Evolutionary conservation across 2,888 invertebrate species (phyloP), one percentile per base, ranked within the genome.

Genomic region (Therioaphis trifolii): DNA sequence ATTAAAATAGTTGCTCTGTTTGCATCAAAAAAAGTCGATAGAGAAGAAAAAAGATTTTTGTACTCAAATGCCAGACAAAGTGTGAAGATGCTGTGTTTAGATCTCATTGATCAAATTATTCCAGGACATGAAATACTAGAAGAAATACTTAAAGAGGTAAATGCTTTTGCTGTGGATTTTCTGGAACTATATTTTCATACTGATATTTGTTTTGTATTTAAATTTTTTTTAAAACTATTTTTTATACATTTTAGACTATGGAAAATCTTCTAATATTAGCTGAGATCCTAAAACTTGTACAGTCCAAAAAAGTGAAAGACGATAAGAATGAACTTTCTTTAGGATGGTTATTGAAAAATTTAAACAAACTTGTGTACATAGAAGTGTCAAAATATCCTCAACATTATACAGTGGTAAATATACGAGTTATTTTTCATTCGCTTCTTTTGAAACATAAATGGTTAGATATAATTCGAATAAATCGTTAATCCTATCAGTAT

Each of bases 311-410:
- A 74, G 71, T 74, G 7, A 89, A 3, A 86, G 87, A 0, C 89
- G 89, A 58, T 88, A 88, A n/a, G 86, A 87, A 72, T 87, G 88
- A 1, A 88, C 90, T 94, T 46, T 93, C 93, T 86, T 90, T 95
- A 2, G 88, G 91, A 43, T 96, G 95, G 95, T 89, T 96, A 43
- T 88, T 94, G 11, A 93, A 92, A 86, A 93, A 93, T 86, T 89
- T 96, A 87, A 90, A 94, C 72, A 93, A 92, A 87, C 92, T 94
- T 85, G 91, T 95, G 1, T 94, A 95, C 88, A 91, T 91, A 12
- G 97, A 97, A 90, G 91, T 96, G 0, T 92, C 94, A 18, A 92
- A 93, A 87, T 91, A 93, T 12, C 92, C 94, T 0, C 91, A 91
- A 72, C 91, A 91, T 68, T 92, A 91, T 85, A 89, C 91, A 86